Percentiles rank a stretch among this genome's conserved stretches.
Evolutionary conservation across 2,113 vertebrate genomes (phyloP).

Genomic region (Corapipo altera): DNA sequence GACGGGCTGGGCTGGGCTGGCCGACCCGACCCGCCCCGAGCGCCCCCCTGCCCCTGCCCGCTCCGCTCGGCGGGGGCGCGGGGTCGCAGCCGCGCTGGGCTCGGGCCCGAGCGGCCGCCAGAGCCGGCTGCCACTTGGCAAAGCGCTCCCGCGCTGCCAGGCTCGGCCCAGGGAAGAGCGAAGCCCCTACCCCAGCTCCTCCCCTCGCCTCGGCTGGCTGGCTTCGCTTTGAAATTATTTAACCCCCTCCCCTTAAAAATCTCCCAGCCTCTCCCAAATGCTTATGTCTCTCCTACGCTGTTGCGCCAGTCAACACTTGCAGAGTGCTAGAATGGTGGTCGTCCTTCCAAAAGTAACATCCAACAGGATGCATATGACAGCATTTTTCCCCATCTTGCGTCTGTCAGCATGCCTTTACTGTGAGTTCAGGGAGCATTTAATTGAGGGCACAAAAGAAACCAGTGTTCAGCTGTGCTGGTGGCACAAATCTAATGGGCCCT

Average conservation of each 20-base stretch:
- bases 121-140: conserved; percentile 20
- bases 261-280: not conserved
- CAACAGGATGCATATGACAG: not conserved
- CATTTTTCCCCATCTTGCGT: not conserved
- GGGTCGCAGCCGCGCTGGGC: conserved; percentile 64
- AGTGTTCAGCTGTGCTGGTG: not conserved
- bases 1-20: not conserved
- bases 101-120: conserved; percentile 40
- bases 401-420: not conserved
- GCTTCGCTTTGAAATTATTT: not conserved
- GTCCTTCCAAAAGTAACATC: not conserved
- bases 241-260: not conserved
- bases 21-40: not conserved
- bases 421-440: not conserved
- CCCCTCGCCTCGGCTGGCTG: conserved; percentile 4
- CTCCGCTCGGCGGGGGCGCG: not conserved
- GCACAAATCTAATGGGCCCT: not conserved
- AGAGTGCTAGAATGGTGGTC: not conserved
- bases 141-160: conserved; percentile 45
- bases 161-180: not conserved
- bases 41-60: not conserved
- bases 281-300: not conserved
- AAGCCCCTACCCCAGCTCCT: conserved; percentile 13
- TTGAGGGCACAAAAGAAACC: not conserved
- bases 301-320: not conserved